phyloP scores from a whole-genome alignment of 2,797 vertebrate species.

The Ceyx erithaca region DNA sequence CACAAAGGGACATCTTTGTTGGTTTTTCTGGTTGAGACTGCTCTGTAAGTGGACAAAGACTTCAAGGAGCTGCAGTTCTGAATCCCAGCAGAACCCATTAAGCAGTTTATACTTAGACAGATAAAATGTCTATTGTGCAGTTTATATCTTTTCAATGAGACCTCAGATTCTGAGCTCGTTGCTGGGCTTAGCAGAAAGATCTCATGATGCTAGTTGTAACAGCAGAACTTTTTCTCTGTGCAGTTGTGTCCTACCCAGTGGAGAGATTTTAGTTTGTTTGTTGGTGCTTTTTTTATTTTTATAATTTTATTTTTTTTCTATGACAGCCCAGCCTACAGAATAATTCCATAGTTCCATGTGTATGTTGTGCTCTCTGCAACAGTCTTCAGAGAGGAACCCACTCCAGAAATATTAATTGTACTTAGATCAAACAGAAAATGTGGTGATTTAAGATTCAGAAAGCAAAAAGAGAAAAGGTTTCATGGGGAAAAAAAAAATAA shows the following conservation, averaged over 20 bases:
- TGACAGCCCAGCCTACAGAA: neutral
- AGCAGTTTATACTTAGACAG: constrained; percentile 8
- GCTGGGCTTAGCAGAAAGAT: constrained; percentile 1
- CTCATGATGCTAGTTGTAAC: neutral
- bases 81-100: constrained; percentile 26
- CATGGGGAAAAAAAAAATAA: too few species aligned
- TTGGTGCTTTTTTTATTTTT: too few species aligned
- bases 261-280: too few species aligned
- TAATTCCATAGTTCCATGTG: neutral
- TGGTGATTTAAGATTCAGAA: constrained; percentile 6
- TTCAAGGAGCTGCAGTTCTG: neutral
- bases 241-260: neutral
- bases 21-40: rapidly evolving
- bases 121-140: neutral
- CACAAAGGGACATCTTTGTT: neutral
- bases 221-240: constrained; percentile 28
- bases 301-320: neutral
- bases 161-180: constrained; percentile 37
- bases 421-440: constrained; percentile 12
- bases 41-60: neutral
- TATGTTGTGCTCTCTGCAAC: neutral
- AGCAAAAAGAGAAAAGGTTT: neutral
- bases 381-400: neutral
- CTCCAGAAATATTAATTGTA: neutral
- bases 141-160: neutral